phyloP scores from a whole-genome alignment of 2,113 vertebrate species.

The Microcebus lehilahytsara region DNA sequence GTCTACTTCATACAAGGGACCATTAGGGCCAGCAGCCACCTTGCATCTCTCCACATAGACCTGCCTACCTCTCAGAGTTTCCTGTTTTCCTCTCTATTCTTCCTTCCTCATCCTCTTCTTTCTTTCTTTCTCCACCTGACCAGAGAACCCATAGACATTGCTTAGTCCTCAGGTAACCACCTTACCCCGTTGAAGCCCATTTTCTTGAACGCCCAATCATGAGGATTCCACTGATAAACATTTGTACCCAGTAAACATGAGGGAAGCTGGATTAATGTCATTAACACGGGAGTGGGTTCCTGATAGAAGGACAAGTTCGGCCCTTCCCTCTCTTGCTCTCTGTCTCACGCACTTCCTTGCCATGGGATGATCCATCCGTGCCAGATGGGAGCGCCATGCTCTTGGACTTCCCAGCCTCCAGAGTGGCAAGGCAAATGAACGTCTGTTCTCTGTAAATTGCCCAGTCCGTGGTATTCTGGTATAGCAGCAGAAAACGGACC shows the following conservation, averaged over 20 bases:
- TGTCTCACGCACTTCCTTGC: neutral
- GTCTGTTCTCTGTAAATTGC: neutral
- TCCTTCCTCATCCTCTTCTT: neutral
- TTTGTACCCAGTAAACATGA: neutral
- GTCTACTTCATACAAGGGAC: neutral
- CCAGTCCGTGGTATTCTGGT: neutral
- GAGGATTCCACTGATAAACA: neutral
- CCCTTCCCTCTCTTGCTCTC: neutral
- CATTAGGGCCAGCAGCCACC: rapidly evolving
- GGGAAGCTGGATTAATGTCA: neutral
- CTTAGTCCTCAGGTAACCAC: neutral
- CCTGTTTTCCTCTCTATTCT: neutral
- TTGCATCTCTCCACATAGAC: neutral
- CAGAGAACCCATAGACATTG: neutral
- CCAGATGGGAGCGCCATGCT: neutral
- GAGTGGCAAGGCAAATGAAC: neutral
- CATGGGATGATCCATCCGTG: neutral
- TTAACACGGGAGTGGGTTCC: neutral
- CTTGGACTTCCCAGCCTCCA: neutral
- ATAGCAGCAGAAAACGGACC: neutral
- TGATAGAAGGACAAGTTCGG: neutral
- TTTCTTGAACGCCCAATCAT: neutral
- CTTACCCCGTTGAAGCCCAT: neutral
- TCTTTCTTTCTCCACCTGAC: neutral
- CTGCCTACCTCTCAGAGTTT: neutral